Evolutionary conservation across 2,888 invertebrate genomes (phyloP), one percentile per base, ranked within the genome.

Genomic region (Apodemia duryi): DNA sequence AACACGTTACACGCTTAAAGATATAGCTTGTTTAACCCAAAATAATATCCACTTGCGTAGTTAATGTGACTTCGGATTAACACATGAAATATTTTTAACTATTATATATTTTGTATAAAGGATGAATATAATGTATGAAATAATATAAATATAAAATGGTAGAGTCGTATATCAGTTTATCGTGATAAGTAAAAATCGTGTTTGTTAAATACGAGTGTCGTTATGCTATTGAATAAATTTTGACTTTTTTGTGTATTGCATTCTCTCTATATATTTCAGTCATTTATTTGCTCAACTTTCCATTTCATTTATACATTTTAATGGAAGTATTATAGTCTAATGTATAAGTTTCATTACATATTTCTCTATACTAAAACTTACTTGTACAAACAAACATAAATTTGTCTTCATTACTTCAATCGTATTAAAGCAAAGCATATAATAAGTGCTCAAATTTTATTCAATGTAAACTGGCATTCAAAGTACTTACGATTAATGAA

Each of bases 61-160:
- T 41, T 5, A 41, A n/a, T 49, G 49, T 51, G 7, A 51, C 21
- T 51, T 7, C 51, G 51, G 21, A 51, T 51, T 21, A 21, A 51
- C 51, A 51, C 51, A 51, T 51, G 51, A 51, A 51, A 51, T 51
- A 51, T 51, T 51, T 51, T 51, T 51, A 51, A 51, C 51, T 51
- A 51, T 51, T 51, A 51, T 51, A 51, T 51, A 51, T 51, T 51
- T 51, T 51, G 51, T 51, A 51, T 51, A 51, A 51, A 51, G 51
- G 21, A 51, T 51, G 51, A 51, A 51, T 51, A 51, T 51, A 21
- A 51, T 21, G 21, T 51, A 51, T 51, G 51, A 51, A 46, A 51
- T 51, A 51, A 51, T 51, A 51, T 51, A n/a, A 21, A 51, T 51
- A 7, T 21, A 51, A 51, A 51, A 21, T 46, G 13, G 51, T 51